These are phyloP conservation scores for Lapara coniferarum DNA, from an alignment of 2,888 invertebrate species.

Conservation along the genomic window DNA sequence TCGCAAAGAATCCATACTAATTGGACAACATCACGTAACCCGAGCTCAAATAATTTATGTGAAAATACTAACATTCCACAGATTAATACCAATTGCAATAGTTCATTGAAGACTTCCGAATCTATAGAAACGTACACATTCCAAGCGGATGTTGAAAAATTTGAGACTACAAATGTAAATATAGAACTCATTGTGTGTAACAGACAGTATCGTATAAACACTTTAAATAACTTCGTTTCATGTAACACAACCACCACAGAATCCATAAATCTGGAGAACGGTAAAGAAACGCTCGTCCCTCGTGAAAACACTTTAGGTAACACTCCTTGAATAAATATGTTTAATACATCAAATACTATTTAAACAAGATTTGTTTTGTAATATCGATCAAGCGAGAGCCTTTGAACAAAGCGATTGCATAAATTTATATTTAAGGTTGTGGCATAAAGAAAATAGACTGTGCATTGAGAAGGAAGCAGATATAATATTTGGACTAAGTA, in stretches of 20 bases:
- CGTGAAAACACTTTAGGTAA: constrained; percentile 53
- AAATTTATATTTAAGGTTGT: no score
- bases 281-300: constrained; percentile 43
- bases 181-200: constrained; percentile 63
- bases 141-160: constrained; percentile 38
- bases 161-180: constrained; percentile 44
- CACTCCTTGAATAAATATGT: constrained; percentile 22
- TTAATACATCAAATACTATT: background rate
- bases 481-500: background rate
- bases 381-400: background rate
- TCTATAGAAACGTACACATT: constrained; percentile 48
- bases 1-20: constrained; percentile 51
- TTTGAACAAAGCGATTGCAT: background rate
- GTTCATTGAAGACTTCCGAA: constrained; percentile 46
- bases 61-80: constrained; percentile 50
- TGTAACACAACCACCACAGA: constrained; percentile 44
- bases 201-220: constrained; percentile 67
- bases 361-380: background rate
- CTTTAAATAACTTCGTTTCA: constrained; percentile 51
- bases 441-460: no score
- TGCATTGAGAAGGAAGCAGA: no score
- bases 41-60: constrained; percentile 43
- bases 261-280: constrained; percentile 56
- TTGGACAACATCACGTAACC: constrained; percentile 51
- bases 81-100: constrained; percentile 54